Conservation (phyloP, 2,888 invertebrate species). For the Lingula anatina region DNA sequence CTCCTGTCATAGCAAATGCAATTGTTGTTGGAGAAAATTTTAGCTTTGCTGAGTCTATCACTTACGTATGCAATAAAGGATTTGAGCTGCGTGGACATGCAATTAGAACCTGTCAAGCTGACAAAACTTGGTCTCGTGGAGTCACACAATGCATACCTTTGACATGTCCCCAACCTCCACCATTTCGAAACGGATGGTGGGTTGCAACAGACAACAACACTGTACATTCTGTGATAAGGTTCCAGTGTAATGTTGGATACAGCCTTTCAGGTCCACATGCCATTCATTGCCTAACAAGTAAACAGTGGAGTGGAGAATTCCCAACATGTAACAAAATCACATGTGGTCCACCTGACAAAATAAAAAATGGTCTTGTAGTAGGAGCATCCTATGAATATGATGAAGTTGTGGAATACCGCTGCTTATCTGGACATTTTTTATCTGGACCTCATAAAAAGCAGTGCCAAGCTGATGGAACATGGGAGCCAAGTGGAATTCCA, state of each 20-base stretch:
- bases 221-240: too few relatives aligned
- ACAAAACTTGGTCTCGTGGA: constrained; percentile 25
- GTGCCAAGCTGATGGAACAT: too few relatives aligned
- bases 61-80: constrained; percentile 23
- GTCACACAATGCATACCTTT: constrained; percentile 18
- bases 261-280: neutral
- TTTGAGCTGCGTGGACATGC: constrained; percentile 17
- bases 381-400: constrained; percentile 13
- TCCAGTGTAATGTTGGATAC: too few relatives aligned
- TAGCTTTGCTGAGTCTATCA: too few relatives aligned
- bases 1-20: constrained; percentile 5
- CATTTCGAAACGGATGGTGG: constrained; percentile 10
- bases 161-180: constrained; percentile 17
- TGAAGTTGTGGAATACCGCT: too few relatives aligned
- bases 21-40: neutral
- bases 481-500: neutral
- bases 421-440: too few relatives aligned
- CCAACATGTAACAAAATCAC: constrained; percentile 6
- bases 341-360: constrained; percentile 5
- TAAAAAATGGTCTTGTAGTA: neutral
- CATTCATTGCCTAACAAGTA: neutral
- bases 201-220: neutral
- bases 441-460: too few relatives aligned
- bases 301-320: constrained; percentile 4
- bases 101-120: constrained; percentile 17